Percentiles rank a stretch among this genome's conserved stretches.
Evolutionary conservation across 2,888 invertebrate species (phyloP).

Genomic region (Caenorhabditis virilis): DNA sequence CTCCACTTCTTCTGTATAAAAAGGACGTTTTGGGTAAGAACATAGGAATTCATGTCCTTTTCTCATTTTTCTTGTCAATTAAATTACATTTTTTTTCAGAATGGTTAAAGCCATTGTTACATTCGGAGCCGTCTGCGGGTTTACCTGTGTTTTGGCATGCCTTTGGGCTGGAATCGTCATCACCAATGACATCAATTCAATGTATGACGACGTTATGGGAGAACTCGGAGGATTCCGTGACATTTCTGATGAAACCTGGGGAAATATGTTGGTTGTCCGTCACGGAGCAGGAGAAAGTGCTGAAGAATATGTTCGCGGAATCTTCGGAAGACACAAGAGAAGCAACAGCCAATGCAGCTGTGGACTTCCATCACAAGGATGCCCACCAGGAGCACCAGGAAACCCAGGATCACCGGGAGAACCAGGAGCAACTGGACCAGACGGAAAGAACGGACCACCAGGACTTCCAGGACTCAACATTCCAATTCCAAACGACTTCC

Average conservation of each 20-base stretch:
- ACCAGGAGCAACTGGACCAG: conserved; percentile 53
- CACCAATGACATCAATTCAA: conserved; percentile 55
- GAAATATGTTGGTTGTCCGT: conserved; percentile 46
- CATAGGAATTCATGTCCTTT: too few relatives aligned
- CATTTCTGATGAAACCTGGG: conserved; percentile 57
- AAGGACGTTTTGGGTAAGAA: too few relatives aligned
- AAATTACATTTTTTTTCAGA: too few relatives aligned
- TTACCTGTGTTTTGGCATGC: conserved; percentile 45
- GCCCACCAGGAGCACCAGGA: conserved; percentile 57
- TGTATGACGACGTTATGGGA: conserved; percentile 59
- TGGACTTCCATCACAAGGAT: conserved; percentile 53
- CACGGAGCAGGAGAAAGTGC: conserved; percentile 45
- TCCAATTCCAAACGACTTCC: conserved; percentile 45
- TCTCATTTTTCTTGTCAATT: too few relatives aligned
- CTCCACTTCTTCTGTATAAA: too few relatives aligned
- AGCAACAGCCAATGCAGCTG: conserved; percentile 51
- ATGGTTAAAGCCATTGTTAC: conserved; percentile 54
- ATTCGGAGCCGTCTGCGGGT: conserved; percentile 53
- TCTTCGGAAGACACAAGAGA: conserved; percentile 58
- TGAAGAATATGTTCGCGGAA: conserved; percentile 48
- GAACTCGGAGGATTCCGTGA: conserved; percentile 49
- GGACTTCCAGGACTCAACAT: conserved; percentile 55
- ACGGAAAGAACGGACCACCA: conserved; percentile 56
- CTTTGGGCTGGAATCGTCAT: conserved; percentile 54
- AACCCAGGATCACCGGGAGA: conserved; percentile 56